Base-by-base conservation (phyloP, 2,888 invertebrate genomes). In the Thyatira batis region DNA sequence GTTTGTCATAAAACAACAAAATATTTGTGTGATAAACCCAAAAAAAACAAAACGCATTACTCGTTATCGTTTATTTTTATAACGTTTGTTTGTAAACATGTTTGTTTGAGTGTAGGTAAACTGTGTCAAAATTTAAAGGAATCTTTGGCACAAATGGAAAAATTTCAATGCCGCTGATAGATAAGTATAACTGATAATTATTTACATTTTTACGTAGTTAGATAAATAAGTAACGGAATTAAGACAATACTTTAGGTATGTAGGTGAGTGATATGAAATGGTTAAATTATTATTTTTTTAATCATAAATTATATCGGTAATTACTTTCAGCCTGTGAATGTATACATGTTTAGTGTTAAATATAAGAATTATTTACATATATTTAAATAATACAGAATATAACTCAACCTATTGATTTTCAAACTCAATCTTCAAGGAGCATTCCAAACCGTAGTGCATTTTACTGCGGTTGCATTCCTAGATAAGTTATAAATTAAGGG, bases 81-180 rank as follows among this genome's bases (percentile, higher is more conserved):
- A 50, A 53, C 49, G 45, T 55, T 52, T 55, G n/a, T 13, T n/a
- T 54, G 49, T 30, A 33, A 46, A 45, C 23, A 45, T 28, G 27
- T 48, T 25, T 46, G 17, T 46, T 17, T 27, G 10, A 20, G 11
- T 9, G 27, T 21, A 28, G 27, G 25, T 25, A 25, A 21, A 25
- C 6, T 9, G 21, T 13, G 25, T 25, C 20, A 10, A 10, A 27
- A 48, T 28, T 9, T 10, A 1, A 25, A 27, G 49, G 48, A 27
- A 45, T 53, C 48, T 48, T 48, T 48, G 17, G 27, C 27, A 27
- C 27, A 27, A 28, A 51, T 53, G 65, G 61, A 66, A 57, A 55
- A 53, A 61, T 58, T 55, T 65, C 61, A 71, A 63, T 68, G 71
- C 51, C 65, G 23, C 39, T 58, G 69, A 73, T 73, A 65, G 60